These are phyloP conservation scores for Sebastolobus altivelis DNA, from an alignment of 2,797 vertebrate species.

Conservation along the genomic window DNA sequence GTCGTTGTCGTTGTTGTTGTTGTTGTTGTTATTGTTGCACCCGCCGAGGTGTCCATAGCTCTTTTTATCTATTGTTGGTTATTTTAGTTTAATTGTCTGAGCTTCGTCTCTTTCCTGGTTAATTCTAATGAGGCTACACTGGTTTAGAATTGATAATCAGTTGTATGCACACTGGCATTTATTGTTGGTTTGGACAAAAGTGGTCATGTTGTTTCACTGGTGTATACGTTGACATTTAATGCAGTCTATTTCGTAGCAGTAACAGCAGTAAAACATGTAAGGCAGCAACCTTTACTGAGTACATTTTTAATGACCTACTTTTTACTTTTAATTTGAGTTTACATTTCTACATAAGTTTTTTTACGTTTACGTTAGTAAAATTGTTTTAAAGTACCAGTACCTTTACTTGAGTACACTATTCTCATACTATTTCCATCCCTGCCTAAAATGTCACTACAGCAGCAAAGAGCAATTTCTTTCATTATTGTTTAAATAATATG, in stretches of 20 bases:
- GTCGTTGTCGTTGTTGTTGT: not conserved
- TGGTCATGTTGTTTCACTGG: not conserved
- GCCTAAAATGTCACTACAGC: not conserved
- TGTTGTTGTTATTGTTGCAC: not conserved
- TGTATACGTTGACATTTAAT: not conserved
- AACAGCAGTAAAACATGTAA: not conserved
- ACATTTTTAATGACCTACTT: not conserved
- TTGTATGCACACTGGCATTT: not conserved
- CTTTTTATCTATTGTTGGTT: not conserved
- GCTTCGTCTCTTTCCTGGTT: not conserved
- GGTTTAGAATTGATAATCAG: not conserved
- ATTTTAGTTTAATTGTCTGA: not conserved
- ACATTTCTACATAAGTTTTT: not conserved
- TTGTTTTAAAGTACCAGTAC: not conserved
- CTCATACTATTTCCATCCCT: not conserved
- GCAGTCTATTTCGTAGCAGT: not conserved
- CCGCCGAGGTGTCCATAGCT: not conserved
- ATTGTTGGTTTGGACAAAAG: not conserved
- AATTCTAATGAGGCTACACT: not conserved
- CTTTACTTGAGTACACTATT: not conserved
- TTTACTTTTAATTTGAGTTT: not conserved
- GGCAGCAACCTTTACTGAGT: not conserved
- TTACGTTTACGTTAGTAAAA: not conserved
- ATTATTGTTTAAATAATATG: not conserved
- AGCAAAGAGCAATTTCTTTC: not conserved